Conservation (phyloP, 2,888 invertebrate genomes). For the Ennomos quercinarius region DNA sequence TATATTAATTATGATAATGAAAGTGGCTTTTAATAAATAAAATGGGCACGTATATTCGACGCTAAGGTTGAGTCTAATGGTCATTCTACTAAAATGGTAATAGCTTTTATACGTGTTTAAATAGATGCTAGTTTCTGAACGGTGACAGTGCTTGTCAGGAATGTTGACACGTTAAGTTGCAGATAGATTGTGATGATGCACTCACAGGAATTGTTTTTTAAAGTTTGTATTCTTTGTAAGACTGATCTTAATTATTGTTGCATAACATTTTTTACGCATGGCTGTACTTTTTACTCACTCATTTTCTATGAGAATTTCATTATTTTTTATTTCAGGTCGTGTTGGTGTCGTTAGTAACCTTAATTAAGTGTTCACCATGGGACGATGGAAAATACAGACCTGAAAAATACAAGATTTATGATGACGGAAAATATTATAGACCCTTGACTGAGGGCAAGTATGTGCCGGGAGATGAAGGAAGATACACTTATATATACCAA, state of each 20-base stretch:
- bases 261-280: background rate
- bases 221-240: constrained; percentile 8
- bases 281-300: too few species aligned
- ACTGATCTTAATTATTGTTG: background rate
- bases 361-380: constrained; percentile 58
- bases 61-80: constrained; percentile 16
- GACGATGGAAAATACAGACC: constrained; percentile 72
- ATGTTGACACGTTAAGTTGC: constrained; percentile 27
- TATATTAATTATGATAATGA: constrained; percentile 26
- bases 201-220: constrained; percentile 16
- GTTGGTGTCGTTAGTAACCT: constrained; percentile 53
- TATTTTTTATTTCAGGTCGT: constrained; percentile 51
- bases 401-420: constrained; percentile 59
- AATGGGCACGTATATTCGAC: constrained; percentile 6
- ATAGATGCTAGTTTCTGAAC: constrained; percentile 18
- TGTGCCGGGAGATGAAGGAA: constrained; percentile 80
- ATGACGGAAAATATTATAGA: constrained; percentile 77
- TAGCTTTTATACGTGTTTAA: constrained; percentile 23
- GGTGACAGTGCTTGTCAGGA: constrained; percentile 38
- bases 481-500: constrained; percentile 76
- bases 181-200: constrained; percentile 14
- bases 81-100: constrained; percentile 15
- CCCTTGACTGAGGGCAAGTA: constrained; percentile 81
- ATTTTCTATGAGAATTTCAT: too few species aligned
- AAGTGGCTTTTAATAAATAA: constrained; percentile 15